A percentile compares a stretch with the other conserved stretches of the same genome.
Evolutionary conservation across 2,797 vertebrate species (phyloP).

Genomic region (Melanogrammus aeglefinus): DNA sequence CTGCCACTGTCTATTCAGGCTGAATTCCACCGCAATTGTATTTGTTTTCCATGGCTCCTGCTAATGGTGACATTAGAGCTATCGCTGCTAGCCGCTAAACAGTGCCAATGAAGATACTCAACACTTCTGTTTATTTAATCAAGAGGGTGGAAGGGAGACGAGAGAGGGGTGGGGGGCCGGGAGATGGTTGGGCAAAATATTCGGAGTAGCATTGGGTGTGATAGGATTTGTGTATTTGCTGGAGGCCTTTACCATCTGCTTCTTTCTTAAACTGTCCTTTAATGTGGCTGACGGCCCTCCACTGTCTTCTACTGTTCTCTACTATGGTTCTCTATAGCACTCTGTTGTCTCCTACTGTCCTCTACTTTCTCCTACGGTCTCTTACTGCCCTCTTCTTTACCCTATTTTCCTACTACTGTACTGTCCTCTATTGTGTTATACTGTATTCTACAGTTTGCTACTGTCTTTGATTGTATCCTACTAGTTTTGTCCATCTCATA

Average conservation of each 20-base stretch:
- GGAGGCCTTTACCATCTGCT: neutral
- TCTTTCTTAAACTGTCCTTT: neutral
- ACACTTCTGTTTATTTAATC: conserved; percentile 62
- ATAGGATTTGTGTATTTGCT: neutral
- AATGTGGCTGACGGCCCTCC: neutral
- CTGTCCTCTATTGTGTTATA: neutral
- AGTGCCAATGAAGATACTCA: conserved; percentile 39
- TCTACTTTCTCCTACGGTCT: neutral
- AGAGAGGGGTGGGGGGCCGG: too few relatives aligned
- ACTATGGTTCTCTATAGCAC: neutral
- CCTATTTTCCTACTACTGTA: too few relatives aligned
- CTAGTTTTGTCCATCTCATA: too few relatives aligned
- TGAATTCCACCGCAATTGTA: conserved; percentile 26
- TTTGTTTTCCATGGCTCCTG: conserved; percentile 50
- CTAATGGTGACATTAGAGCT: conserved; percentile 51
- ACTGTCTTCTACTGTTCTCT: neutral
- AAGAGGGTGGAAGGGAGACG: conserved; percentile 30
- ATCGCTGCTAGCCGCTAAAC: conserved; percentile 23
- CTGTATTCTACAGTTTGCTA: too few relatives aligned
- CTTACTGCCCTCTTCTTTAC: too few relatives aligned
- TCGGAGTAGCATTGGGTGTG: neutral
- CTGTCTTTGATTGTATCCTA: too few relatives aligned
- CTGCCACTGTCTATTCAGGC: conserved; percentile 5
- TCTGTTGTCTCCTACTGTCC: neutral
- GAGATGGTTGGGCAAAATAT: too few relatives aligned